Percentiles rank a stretch among this genome's conserved stretches.
phyloP scores from a whole-genome alignment of 1,140 invertebrate genomes.

The Trigoniulus corallinus region DNA sequence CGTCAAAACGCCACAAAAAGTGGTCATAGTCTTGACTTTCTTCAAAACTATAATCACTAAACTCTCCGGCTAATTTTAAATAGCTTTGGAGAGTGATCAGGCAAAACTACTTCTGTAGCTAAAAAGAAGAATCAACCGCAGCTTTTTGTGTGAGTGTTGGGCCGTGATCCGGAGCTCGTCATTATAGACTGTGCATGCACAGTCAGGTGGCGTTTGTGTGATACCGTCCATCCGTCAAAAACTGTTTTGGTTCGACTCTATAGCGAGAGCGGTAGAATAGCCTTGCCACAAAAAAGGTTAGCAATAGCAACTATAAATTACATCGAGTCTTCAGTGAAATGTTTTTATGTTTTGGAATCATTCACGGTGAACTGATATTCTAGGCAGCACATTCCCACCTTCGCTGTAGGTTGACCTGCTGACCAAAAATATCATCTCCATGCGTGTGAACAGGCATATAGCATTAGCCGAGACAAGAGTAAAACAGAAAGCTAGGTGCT shows the following conservation, averaged over 20 bases:
- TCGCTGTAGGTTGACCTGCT: background rate
- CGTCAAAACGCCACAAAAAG: background rate
- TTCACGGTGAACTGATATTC: background rate
- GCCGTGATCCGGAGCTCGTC: background rate
- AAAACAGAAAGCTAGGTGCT: background rate
- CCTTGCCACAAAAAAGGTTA: background rate
- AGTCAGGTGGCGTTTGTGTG: background rate
- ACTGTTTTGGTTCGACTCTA: background rate
- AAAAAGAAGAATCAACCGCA: background rate
- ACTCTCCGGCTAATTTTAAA: background rate
- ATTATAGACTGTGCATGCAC: background rate
- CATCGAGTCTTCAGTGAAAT: background rate
- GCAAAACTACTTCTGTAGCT: background rate
- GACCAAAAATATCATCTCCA: background rate
- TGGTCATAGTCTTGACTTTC: background rate
- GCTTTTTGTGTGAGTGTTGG: background rate
- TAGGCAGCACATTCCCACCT: background rate
- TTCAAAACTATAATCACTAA: background rate
- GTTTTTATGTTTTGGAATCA: background rate
- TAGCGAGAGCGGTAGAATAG: background rate
- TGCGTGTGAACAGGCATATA: background rate
- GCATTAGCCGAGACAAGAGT: background rate
- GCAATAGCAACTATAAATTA: background rate
- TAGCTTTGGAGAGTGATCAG: background rate
- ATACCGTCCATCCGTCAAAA: background rate